Conservation (phyloP, 2,888 invertebrate species). For the Isotomurus palustris region DNA sequence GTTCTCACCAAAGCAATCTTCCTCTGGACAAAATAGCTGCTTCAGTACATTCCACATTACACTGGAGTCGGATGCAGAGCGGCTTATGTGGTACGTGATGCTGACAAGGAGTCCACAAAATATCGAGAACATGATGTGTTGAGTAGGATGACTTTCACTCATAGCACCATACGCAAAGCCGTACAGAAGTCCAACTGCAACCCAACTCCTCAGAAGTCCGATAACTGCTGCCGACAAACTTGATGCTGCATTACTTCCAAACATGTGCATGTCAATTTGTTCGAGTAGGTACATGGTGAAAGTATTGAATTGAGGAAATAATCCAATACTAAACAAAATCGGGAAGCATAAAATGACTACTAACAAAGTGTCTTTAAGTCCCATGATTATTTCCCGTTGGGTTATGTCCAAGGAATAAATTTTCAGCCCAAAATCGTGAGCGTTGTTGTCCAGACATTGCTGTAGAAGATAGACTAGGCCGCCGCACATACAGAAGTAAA, state of each 20-base stretch:
- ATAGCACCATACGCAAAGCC: slow-evolving; percentile 84
- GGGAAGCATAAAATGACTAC: slow-evolving; percentile 85
- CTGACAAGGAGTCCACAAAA: slow-evolving; percentile 86
- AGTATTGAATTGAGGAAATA: slow-evolving; percentile 95
- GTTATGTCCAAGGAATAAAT: slow-evolving; percentile 55
- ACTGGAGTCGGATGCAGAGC: slow-evolving; percentile 85
- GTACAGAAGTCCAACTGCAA: slow-evolving; percentile 74
- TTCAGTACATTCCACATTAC: slow-evolving; percentile 83
- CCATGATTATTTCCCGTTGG: slow-evolving; percentile 60
- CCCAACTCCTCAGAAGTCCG: slow-evolving; percentile 71
- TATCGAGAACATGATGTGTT: slow-evolving; percentile 85
- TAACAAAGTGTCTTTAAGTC: slow-evolving; percentile 68
- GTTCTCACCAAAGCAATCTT: slow-evolving; percentile 52
- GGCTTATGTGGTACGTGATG: slow-evolving; percentile 84
- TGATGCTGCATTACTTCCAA: slow-evolving; percentile 82
- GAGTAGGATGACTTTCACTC: slow-evolving; percentile 68
- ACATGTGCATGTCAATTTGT: slow-evolving; percentile 82
- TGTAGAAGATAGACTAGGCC: slow-evolving; percentile 52
- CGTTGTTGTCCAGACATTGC: slow-evolving; percentile 50
- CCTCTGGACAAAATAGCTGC: slow-evolving; percentile 68
- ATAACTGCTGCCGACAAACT: slow-evolving; percentile 78
- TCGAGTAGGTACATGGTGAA: slow-evolving; percentile 94
- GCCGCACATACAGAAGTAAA: slow-evolving; percentile 84
- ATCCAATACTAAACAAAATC: slow-evolving; percentile 85
- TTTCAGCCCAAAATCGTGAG: slow-evolving; percentile 50